Conservation (phyloP, 2,113 vertebrate species). For the Pampusana beccarii region DNA sequence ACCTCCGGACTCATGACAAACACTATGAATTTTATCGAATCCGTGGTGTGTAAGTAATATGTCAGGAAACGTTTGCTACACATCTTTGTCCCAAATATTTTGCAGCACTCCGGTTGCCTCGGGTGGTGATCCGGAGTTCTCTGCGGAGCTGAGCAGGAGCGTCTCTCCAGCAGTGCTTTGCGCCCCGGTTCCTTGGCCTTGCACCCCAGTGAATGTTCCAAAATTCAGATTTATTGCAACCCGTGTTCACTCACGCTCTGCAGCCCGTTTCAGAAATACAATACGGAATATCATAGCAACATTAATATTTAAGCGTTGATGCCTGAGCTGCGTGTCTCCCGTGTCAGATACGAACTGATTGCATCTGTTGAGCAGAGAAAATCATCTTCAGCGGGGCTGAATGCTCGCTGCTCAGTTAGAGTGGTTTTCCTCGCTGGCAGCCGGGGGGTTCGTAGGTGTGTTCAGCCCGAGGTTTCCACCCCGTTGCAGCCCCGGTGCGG, state of each 20-base stretch:
- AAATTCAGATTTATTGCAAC: not conserved
- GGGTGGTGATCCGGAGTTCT: not conserved
- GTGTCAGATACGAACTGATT: not conserved
- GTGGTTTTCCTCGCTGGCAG: not conserved
- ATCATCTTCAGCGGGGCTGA: not conserved
- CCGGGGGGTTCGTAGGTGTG: not conserved
- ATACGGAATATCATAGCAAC: not conserved
- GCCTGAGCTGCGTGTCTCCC: not conserved
- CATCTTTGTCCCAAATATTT: not conserved
- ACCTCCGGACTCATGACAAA: not conserved
- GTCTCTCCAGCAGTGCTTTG: fast-evolving
- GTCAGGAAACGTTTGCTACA: not conserved
- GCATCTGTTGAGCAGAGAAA: not conserved
- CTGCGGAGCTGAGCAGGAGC: not conserved
- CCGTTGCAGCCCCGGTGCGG: not conserved
- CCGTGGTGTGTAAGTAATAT: not conserved
- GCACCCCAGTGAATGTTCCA: not conserved
- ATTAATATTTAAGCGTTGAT: not conserved
- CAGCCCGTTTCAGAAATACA: not conserved
- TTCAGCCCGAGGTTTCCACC: not conserved
- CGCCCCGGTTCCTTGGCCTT: not conserved
- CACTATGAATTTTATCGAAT: not conserved
- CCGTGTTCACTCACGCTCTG: not conserved
- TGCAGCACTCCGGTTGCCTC: not conserved
- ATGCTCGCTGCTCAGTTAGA: not conserved